These are phyloP conservation scores for Dioctria linearis DNA, from an alignment of 2,888 invertebrate genomes.

Conservation along the genomic window DNA sequence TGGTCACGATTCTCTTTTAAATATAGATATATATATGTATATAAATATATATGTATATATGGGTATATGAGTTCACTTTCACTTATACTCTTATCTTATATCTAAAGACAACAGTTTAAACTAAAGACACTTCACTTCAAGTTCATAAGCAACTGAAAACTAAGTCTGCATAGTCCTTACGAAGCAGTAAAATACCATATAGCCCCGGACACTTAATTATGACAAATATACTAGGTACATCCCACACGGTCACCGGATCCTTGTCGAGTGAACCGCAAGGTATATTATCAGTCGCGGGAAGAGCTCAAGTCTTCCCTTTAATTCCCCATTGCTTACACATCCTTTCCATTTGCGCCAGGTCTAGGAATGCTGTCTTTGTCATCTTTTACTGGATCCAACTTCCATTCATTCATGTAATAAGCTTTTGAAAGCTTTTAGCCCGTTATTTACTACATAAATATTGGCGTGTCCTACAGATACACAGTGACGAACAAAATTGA, in stretches of 20 bases:
- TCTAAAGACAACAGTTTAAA: too few relatives aligned
- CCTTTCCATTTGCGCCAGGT: slow-evolving; percentile 22
- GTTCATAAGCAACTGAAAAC: neutral
- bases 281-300: slow-evolving; percentile 21
- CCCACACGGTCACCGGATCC: slow-evolving; percentile 23
- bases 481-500: too few relatives aligned
- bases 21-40: too few relatives aligned
- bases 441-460: neutral
- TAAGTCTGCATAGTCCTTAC: neutral
- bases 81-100: neutral
- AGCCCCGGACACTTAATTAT: slow-evolving; percentile 19
- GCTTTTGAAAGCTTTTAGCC: neutral
- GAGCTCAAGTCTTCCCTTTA: slow-evolving; percentile 1
- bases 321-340: slow-evolving; percentile 1
- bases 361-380: slow-evolving; percentile 34
- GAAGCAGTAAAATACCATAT: neutral
- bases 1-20: too few relatives aligned
- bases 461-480: neutral
- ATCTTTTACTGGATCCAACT: slow-evolving; percentile 21
- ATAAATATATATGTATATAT: too few relatives aligned
- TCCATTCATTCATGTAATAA: neutral
- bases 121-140: slow-evolving; percentile 9
- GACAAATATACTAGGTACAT: slow-evolving; percentile 1
- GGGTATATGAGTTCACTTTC: slow-evolving; percentile 24
- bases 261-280: slow-evolving; percentile 16